Evolutionary conservation across 2,113 vertebrate genomes (phyloP).

Genomic region (Elachura formosa): DNA sequence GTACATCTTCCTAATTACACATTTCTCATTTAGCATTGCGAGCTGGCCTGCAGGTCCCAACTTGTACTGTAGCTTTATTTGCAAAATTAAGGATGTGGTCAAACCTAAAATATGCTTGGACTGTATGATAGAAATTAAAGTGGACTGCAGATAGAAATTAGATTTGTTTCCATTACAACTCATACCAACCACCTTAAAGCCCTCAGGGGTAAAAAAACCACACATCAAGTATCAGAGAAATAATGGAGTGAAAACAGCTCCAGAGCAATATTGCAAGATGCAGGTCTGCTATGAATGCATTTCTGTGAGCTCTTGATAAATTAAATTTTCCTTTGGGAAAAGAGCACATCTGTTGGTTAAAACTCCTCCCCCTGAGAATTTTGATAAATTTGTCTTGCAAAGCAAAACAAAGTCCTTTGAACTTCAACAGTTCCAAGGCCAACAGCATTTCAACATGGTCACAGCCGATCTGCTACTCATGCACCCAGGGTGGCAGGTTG

Average conservation of each 20-base stretch:
- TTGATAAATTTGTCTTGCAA: constrained; percentile 66
- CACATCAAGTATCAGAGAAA: neutral
- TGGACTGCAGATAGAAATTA: constrained; percentile 33
- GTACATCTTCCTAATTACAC: constrained; percentile 55
- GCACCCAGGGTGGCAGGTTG: constrained; percentile 48
- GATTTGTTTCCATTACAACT: constrained; percentile 25
- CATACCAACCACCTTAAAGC: constrained; percentile 36
- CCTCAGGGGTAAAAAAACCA: constrained; percentile 7
- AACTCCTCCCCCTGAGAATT: constrained; percentile 62
- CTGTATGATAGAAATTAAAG: constrained; percentile 7
- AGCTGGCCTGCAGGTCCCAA: constrained; percentile 61
- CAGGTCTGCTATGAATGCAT: constrained; percentile 64
- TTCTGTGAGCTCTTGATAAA: constrained; percentile 69
- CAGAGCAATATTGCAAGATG: constrained; percentile 38
- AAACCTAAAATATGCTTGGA: constrained; percentile 40
- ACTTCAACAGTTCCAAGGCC: constrained; percentile 69
- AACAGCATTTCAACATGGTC: constrained; percentile 71
- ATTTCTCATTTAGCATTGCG: constrained; percentile 48
- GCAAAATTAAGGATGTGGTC: constrained; percentile 42
- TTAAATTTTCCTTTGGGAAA: constrained; percentile 54
- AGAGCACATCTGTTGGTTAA: constrained; percentile 51
- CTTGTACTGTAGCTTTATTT: constrained; percentile 51
- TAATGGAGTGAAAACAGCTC: constrained; percentile 23
- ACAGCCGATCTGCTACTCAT: constrained; percentile 70
- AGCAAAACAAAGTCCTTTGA: constrained; percentile 71